These are phyloP conservation scores for Neomorphus geoffroyi DNA, from an alignment of 2,797 vertebrate genomes.

Conservation along the genomic window DNA sequence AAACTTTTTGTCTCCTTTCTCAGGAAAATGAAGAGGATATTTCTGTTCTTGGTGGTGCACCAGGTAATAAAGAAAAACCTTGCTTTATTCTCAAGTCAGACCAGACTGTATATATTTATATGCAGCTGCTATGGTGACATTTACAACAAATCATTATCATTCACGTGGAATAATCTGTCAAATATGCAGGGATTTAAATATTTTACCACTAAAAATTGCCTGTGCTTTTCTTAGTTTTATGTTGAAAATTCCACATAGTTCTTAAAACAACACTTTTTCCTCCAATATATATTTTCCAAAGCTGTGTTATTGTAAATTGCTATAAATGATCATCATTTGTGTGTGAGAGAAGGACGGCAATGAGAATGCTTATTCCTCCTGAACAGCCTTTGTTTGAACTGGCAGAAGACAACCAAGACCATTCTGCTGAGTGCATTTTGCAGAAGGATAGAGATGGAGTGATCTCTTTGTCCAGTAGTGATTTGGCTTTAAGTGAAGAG, in stretches of 20 bases:
- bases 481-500: neutral
- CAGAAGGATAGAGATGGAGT: neutral
- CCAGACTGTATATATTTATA: conserved; percentile 3
- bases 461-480: neutral
- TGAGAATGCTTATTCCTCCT: neutral
- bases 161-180: conserved; percentile 41
- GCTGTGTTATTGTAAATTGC: conserved; percentile 32
- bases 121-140: conserved; percentile 29
- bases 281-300: conserved; percentile 65
- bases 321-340: conserved; percentile 16
- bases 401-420: neutral
- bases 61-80: conserved; percentile 25
- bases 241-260: conserved; percentile 13
- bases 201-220: conserved; percentile 38
- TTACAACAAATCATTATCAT: conserved; percentile 38
- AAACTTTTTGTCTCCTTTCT: neutral
- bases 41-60: neutral
- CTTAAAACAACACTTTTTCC: conserved; percentile 56
- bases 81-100: neutral
- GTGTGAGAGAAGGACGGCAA: neutral
- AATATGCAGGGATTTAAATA: conserved; percentile 48
- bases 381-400: conserved; percentile 26
- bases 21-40: neutral
- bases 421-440: neutral
- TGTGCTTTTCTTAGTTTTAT: conserved; percentile 23